phyloP scores from a whole-genome alignment of 1,140 invertebrate genomes.

The Cryptotermes secundus region DNA sequence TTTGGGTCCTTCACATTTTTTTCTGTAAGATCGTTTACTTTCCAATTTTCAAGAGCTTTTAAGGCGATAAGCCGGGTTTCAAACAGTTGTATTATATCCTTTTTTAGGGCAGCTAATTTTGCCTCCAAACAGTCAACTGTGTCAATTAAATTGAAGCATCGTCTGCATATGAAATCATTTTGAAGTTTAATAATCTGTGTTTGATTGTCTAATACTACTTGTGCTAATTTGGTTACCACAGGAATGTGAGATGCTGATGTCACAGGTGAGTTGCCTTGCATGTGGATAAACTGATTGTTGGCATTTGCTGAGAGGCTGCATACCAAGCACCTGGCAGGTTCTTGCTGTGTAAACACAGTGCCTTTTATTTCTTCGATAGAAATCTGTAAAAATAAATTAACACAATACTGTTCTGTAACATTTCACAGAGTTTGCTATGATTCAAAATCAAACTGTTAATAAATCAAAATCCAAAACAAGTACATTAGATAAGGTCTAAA shows the following conservation, averaged over 20 bases:
- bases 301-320: constrained; percentile 19
- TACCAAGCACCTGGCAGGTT: constrained; percentile 21
- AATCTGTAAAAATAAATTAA: constrained; percentile 25
- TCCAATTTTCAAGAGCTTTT: constrained; percentile 3
- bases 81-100: constrained; percentile 25
- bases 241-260: constrained; percentile 31
- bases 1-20: background rate
- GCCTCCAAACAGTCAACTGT: constrained; percentile 29
- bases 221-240: constrained; percentile 28
- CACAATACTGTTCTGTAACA: too few species aligned
- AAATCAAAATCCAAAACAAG: too few species aligned
- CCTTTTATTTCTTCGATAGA: constrained; percentile 30
- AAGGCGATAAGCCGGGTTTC: background rate
- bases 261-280: background rate
- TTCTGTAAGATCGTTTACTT: background rate
- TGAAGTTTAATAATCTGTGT: background rate
- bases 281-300: constrained; percentile 19
- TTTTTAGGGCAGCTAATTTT: constrained; percentile 30
- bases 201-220: background rate
- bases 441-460: background rate
- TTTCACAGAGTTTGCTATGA: background rate
- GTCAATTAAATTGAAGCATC: constrained; percentile 28
- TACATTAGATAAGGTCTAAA: background rate
- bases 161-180: constrained; percentile 25
- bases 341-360: background rate